Evolutionary conservation across 2,797 vertebrate species (phyloP).

Genomic region (Crenuchus spilurus): DNA sequence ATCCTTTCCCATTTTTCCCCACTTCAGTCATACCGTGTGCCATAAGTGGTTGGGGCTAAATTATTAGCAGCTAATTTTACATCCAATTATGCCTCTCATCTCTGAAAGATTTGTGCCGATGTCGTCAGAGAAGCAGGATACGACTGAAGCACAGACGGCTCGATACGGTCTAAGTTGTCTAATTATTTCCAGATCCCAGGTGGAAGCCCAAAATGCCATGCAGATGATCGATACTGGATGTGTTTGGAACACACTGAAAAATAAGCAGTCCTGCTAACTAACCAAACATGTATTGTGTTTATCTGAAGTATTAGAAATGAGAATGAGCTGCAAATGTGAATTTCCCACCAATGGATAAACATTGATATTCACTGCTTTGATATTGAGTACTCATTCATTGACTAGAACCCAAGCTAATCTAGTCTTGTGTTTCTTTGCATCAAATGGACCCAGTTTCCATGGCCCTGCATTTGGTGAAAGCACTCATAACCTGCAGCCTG

Average conservation of each 20-base stretch:
- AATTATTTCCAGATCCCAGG: conserved; percentile 26
- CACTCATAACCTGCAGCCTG: background rate
- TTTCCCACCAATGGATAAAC: conserved; percentile 1
- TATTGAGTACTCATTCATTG: background rate
- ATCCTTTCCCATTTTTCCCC: background rate
- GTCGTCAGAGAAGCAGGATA: background rate
- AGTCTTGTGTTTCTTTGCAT: background rate
- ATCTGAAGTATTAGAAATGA: background rate
- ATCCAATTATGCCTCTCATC: conserved; percentile 4
- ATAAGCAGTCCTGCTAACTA: background rate
- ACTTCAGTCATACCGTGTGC: conserved; percentile 8
- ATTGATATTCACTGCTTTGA: conserved; percentile 2
- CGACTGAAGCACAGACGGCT: background rate
- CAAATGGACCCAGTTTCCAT: no score
- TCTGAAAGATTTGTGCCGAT: conserved; percentile 21
- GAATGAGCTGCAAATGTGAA: background rate
- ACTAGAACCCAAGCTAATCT: background rate
- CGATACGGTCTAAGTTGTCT: conserved; percentile 7
- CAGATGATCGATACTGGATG: conserved; percentile 20
- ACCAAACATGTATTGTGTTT: background rate
- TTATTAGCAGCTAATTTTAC: conserved; percentile 19
- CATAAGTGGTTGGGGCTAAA: background rate
- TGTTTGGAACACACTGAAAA: background rate
- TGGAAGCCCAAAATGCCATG: conserved; percentile 18
- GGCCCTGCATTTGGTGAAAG: background rate